Conservation (phyloP, 92 coral and sea anemone genomes). For the Heliopora coerulea region DNA sequence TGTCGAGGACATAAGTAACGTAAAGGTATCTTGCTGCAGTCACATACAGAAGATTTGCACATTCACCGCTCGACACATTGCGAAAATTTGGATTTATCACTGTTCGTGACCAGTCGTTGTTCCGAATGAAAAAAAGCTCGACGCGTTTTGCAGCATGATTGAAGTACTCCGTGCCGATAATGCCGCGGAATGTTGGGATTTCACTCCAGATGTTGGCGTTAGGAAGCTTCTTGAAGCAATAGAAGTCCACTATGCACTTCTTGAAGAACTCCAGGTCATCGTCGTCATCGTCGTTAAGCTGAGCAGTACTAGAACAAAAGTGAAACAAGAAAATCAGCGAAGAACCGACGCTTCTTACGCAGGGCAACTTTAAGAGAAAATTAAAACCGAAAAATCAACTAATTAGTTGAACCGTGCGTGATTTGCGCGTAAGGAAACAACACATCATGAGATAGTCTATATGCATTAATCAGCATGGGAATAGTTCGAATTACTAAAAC, state of each 20-base stretch:
- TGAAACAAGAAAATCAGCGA: too few relatives aligned
- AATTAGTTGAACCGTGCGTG: too few relatives aligned
- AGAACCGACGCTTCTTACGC: too few relatives aligned
- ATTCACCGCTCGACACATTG: not conserved
- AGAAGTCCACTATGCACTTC: constrained; percentile 46
- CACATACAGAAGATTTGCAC: not conserved
- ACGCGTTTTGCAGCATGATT: constrained; percentile 31
- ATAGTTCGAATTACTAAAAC: too few relatives aligned
- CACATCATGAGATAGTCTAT: too few relatives aligned
- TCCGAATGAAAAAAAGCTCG: constrained; percentile 50
- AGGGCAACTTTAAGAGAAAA: too few relatives aligned
- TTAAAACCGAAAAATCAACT: too few relatives aligned
- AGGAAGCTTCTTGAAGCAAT: constrained; percentile 25
- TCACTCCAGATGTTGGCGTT: not conserved
- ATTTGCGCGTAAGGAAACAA: too few relatives aligned
- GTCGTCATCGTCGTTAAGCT: not conserved
- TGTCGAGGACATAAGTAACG: constrained; percentile 52
- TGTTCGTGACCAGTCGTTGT: constrained; percentile 54
- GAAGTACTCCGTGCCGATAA: constrained; percentile 22
- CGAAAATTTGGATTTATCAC: constrained; percentile 1
- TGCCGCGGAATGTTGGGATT: constrained; percentile 20
- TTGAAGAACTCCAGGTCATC: constrained; percentile 58
- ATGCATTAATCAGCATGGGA: too few relatives aligned
- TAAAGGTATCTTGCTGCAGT: constrained; percentile 48
- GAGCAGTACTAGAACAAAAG: too few relatives aligned